Base-by-base conservation (phyloP, 2,888 invertebrate genomes). In the Hirtodrosophila duncani region DNA sequence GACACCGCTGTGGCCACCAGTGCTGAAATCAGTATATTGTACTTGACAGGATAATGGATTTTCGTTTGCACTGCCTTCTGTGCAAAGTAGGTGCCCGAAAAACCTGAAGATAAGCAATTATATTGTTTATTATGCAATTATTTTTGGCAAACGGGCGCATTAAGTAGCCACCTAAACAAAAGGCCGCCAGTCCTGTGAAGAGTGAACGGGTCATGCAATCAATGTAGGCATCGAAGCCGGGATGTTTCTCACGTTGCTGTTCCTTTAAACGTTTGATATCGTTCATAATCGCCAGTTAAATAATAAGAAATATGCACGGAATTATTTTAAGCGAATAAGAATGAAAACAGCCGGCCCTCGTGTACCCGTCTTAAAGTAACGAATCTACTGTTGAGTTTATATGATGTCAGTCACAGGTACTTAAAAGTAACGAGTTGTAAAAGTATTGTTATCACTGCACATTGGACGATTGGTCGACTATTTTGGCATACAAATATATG, bases 131-230 rank as follows among this genome's bases (percentile, higher is more conserved):
- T 78, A 79, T 77, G 61, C 57, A 74, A 77, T 65, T 52, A 6
- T 30, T 30, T 33, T 26, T 33, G 6, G 33, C 17, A 38, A 38
- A 33, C 2, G 6, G 4, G n/a, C 9, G n/a, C 20, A 45, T 24
- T 21, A 17, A 21, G 61, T 13, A 6, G 30, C 10, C 59, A 88
- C 88, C 84, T 39, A 88, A 71, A 46, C 87, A 85, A 69, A 87
- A 87, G 2, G 86, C 71, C n/a, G 88, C 85, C 18, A 88, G 42
- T 7, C 88, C 88, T 1, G 85, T 84, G 42, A 88, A 86, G 2
- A 88, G 72, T 0, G 87, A 79, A 52, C 88, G 81, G 21, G 87
- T 86, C 87, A 88, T 88, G 58, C 88, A 88, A 66, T 88, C 86
- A 29, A 88, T 63, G 56, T 88, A 88, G 1, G 84, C 84, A 67